These are phyloP conservation scores for Anastatus disparis DNA, from an alignment of 1,140 invertebrate genomes.

Conservation along the genomic window DNA sequence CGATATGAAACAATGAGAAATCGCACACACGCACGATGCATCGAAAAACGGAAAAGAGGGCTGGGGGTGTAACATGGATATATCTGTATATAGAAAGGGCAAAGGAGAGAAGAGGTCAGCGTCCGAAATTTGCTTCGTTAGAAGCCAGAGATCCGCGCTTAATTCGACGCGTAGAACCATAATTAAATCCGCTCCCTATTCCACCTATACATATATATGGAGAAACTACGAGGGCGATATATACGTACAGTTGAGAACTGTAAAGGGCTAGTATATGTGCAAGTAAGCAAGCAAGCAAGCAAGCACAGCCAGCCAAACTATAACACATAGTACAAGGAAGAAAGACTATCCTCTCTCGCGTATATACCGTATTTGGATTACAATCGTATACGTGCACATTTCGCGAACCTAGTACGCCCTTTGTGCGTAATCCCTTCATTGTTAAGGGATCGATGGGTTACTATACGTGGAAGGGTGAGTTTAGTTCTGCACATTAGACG, in stretches of 20 bases:
- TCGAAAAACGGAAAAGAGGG: too few species aligned
- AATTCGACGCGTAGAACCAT: not conserved
- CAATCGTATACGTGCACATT: not conserved
- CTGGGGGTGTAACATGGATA: too few species aligned
- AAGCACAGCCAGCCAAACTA: too few species aligned
- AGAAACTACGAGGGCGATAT: too few species aligned
- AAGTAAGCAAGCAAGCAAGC: too few species aligned
- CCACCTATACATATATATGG: not conserved
- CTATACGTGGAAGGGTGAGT: too few species aligned
- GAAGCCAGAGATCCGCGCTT: constrained; percentile 4
- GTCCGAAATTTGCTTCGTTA: constrained; percentile 37
- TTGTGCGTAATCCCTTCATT: constrained; percentile 31
- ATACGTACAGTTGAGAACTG: too few species aligned
- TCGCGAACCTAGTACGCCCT: constrained; percentile 10
- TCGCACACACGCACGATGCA: too few species aligned
- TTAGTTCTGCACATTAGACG: too few species aligned
- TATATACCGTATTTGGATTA: not conserved
- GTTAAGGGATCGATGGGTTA: not conserved
- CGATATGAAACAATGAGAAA: too few species aligned
- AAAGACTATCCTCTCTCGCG: not conserved
- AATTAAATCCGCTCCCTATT: constrained; percentile 18
- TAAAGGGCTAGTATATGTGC: too few species aligned
- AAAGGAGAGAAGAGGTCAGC: constrained; percentile 13
- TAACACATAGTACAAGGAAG: not conserved
- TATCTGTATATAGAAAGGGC: too few species aligned